phyloP scores from a whole-genome alignment of 2,888 invertebrate genomes.

The Heteromyza rotundicornis region DNA sequence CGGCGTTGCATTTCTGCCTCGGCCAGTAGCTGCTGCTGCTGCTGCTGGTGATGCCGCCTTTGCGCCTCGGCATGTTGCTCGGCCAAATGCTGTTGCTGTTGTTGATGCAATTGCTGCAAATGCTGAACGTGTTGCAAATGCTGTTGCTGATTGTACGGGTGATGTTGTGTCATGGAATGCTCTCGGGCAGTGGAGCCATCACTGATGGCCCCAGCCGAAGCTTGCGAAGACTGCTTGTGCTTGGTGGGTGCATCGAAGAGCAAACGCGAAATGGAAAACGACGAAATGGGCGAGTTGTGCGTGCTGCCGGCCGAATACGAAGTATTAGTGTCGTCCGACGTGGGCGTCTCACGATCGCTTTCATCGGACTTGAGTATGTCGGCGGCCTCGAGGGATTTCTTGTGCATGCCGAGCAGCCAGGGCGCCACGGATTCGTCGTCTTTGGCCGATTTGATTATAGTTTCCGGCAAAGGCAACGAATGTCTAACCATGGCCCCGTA shows the following conservation, averaged over 20 bases:
- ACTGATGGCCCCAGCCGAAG: constrained; percentile 32
- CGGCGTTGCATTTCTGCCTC: constrained; percentile 30
- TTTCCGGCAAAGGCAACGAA: constrained; percentile 96
- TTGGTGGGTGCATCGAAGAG: constrained; percentile 57
- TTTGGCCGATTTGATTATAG: constrained; percentile 96
- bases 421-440: constrained; percentile 97
- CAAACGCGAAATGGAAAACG: constrained; percentile 60
- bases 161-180: constrained; percentile 43
- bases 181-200: constrained; percentile 28
- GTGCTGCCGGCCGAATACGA: constrained; percentile 62
- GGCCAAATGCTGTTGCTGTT: constrained; percentile 39
- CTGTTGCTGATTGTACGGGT: constrained; percentile 55
- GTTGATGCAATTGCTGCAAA: constrained; percentile 46
- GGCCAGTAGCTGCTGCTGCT: constrained; percentile 38
- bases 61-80: constrained; percentile 40
- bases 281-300: constrained; percentile 62
- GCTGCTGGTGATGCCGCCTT: constrained; percentile 37
- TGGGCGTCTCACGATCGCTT: constrained; percentile 71
- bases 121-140: constrained; percentile 53
- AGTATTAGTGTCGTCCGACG: constrained; percentile 69
- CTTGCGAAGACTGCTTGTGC: constrained; percentile 41
- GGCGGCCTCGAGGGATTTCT: constrained; percentile 97
- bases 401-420: constrained; percentile 97
- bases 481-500: constrained; percentile 99
- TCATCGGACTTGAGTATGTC: constrained; percentile 88